A percentile compares a stretch with the other conserved stretches of the same genome.
These are phyloP conservation scores for Xanthorhoe designata DNA, from an alignment of 2,888 invertebrate species.

Conservation along the genomic window DNA sequence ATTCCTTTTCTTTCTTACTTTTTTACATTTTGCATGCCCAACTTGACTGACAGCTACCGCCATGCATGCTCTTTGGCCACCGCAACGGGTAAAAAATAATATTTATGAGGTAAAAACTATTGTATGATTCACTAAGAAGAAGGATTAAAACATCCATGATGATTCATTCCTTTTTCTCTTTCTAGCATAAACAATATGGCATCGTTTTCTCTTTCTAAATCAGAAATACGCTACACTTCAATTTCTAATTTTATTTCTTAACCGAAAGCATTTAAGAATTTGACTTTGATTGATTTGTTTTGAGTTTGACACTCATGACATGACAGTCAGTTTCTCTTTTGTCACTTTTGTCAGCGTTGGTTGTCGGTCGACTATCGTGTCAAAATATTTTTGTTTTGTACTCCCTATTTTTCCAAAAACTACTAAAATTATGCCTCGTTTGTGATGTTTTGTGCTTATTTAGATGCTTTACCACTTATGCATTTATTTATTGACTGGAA, in stretches of 20 bases:
- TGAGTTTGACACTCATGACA: not conserved
- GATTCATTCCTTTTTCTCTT: too few relatives aligned
- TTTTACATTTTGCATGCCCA: too few relatives aligned
- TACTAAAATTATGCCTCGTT: slow-evolving; percentile 61
- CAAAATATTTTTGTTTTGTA: slow-evolving; percentile 84
- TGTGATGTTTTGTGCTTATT: slow-evolving; percentile 64
- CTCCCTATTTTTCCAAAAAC: slow-evolving; percentile 53
- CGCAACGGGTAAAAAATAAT: too few relatives aligned
- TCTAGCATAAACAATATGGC: too few relatives aligned
- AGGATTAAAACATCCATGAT: too few relatives aligned
- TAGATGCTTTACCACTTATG: slow-evolving; percentile 49
- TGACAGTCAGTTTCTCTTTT: not conserved
- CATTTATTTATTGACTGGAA: slow-evolving; percentile 50
- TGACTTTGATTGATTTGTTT: not conserved
- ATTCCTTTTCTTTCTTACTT: too few relatives aligned
- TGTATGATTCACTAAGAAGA: too few relatives aligned
- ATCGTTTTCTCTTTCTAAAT: too few relatives aligned
- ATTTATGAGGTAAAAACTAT: too few relatives aligned
- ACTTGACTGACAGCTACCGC: too few relatives aligned
- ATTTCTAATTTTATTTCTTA: not conserved
- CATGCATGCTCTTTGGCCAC: too few relatives aligned
- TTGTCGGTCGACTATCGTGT: slow-evolving; percentile 56
- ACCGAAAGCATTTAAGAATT: not conserved
- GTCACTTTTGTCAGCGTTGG: not conserved
- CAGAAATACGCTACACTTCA: too few relatives aligned